Percentiles rank a stretch among this genome's conserved stretches.
Conservation (phyloP, 2,888 invertebrate genomes). For the Tetanocera ferruginea region DNA sequence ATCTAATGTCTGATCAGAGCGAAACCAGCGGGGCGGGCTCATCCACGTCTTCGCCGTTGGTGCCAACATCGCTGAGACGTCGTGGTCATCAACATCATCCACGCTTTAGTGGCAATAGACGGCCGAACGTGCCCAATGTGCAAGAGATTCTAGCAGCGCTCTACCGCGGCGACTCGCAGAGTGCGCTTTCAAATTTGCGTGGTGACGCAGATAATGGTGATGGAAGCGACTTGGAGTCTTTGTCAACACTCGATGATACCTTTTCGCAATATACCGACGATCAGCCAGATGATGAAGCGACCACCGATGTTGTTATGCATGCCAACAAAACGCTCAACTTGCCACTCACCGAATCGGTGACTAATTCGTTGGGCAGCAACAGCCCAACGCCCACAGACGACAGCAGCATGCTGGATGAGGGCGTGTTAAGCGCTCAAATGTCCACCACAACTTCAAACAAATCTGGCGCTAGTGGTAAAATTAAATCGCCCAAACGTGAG, state of each 20-base stretch:
- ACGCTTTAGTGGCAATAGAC: slow-evolving; percentile 75
- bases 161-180: slow-evolving; percentile 65
- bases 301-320: slow-evolving; percentile 43
- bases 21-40: slow-evolving; percentile 59
- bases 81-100: slow-evolving; percentile 84
- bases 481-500: slow-evolving; percentile 48
- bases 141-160: slow-evolving; percentile 69
- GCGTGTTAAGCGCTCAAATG: slow-evolving; percentile 51
- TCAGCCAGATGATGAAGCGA: slow-evolving; percentile 43
- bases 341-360: slow-evolving; percentile 61
- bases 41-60: slow-evolving; percentile 49
- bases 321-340: slow-evolving; percentile 56
- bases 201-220: slow-evolving; percentile 40
- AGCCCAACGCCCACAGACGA: slow-evolving; percentile 69
- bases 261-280: slow-evolving; percentile 48
- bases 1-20: slow-evolving; percentile 42
- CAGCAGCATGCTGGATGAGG: slow-evolving; percentile 64
- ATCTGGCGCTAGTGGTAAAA: slow-evolving; percentile 46
- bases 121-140: slow-evolving; percentile 71
- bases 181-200: slow-evolving; percentile 61
- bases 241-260: slow-evolving; percentile 48
- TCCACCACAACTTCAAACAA: slow-evolving; percentile 44
- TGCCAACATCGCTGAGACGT: slow-evolving; percentile 70
- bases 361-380: slow-evolving; percentile 62
- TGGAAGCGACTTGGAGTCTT: slow-evolving; percentile 47